These are phyloP conservation scores for Callosobruchus maculatus DNA, from an alignment of 2,888 invertebrate species.

Conservation along the genomic window DNA sequence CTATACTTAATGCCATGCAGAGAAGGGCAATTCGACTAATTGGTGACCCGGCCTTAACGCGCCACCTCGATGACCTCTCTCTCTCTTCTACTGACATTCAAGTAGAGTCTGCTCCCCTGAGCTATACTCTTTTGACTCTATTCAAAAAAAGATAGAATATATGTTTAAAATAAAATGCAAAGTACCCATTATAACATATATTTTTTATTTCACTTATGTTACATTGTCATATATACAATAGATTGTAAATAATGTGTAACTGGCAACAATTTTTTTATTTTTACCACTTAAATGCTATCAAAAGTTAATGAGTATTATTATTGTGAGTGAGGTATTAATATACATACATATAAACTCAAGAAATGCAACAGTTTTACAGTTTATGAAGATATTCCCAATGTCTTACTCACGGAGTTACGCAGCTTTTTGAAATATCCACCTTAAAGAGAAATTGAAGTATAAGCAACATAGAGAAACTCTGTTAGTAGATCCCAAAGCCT, in stretches of 20 bases:
- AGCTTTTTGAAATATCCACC: conserved; percentile 19
- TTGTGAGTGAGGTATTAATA: neutral
- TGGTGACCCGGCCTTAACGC: too few species aligned
- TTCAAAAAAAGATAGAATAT: too few species aligned
- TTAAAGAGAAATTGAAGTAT: conserved; percentile 12
- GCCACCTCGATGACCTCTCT: too few species aligned
- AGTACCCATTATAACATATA: neutral
- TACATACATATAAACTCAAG: neutral
- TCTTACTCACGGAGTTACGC: conserved; percentile 7
- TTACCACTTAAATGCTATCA: neutral
- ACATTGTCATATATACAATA: neutral
- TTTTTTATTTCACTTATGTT: neutral
- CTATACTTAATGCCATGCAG: too few species aligned
- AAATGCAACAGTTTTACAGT: neutral
- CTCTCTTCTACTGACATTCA: too few species aligned
- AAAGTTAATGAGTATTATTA: neutral
- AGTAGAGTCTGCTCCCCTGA: too few species aligned
- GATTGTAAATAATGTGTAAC: neutral
- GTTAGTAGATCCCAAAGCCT: neutral
- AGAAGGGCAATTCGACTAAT: too few species aligned
- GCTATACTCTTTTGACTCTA: too few species aligned
- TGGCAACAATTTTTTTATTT: neutral
- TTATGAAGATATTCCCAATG: neutral
- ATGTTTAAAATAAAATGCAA: too few species aligned
- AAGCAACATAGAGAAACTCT: neutral